phyloP scores from a whole-genome alignment of 2,888 invertebrate species.

The Arrhopalites spinosus region DNA sequence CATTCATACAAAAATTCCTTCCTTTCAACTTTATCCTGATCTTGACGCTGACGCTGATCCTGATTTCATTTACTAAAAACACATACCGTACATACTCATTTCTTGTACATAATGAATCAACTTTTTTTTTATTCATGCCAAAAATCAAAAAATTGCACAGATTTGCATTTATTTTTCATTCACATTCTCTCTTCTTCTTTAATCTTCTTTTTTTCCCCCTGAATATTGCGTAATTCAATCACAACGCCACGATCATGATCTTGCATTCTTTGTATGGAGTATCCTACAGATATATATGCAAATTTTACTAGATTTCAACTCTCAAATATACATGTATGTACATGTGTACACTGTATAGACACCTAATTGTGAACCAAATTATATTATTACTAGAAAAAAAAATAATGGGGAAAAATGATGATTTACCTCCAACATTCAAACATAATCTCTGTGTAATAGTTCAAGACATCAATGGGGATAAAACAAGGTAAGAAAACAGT shows the following conservation, averaged over 20 bases:
- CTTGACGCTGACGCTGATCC: not conserved
- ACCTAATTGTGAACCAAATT: too few relatives aligned
- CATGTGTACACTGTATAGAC: too few relatives aligned
- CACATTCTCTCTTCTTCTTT: slow-evolving; percentile 31
- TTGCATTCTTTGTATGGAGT: not conserved
- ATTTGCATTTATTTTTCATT: slow-evolving; percentile 31
- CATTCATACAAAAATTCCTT: slow-evolving; percentile 4
- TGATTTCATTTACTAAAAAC: not conserved
- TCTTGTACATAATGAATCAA: not conserved
- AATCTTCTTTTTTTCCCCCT: not conserved
- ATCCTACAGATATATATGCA: too few relatives aligned
- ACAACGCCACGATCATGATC: not conserved
- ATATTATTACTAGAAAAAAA: too few relatives aligned
- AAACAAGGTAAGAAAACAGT: too few relatives aligned
- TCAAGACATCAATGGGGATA: too few relatives aligned
- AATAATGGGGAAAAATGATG: too few relatives aligned
- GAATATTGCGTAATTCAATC: not conserved
- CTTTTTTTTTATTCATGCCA: slow-evolving; percentile 6
- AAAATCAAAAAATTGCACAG: slow-evolving; percentile 24
- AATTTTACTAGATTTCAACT: not conserved
- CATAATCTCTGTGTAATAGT: too few relatives aligned
- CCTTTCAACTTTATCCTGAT: slow-evolving; percentile 1
- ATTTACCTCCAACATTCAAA: too few relatives aligned
- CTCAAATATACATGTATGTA: too few relatives aligned
- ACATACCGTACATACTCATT: not conserved